phyloP scores from a whole-genome alignment of 2,888 invertebrate genomes.

The Pinctada fucata region DNA sequence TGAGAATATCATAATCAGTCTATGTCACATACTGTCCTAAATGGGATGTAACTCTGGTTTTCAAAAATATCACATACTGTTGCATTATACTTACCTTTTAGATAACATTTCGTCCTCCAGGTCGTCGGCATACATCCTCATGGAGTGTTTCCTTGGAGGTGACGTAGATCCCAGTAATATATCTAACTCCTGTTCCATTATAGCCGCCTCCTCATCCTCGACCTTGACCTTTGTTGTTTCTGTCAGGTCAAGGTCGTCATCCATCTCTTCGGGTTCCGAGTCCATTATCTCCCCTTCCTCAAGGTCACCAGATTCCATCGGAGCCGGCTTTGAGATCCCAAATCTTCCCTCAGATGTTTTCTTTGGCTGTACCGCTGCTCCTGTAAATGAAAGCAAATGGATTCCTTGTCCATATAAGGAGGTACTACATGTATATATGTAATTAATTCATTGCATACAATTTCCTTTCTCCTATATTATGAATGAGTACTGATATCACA shows the following conservation, averaged over 20 bases:
- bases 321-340: slow-evolving; percentile 1
- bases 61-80: too few species aligned
- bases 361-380: slow-evolving; percentile 16
- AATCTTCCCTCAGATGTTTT: slow-evolving; percentile 27
- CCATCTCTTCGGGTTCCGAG: slow-evolving; percentile 31
- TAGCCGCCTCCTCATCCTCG: slow-evolving; percentile 52
- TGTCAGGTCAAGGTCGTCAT: slow-evolving; percentile 33
- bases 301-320: slow-evolving; percentile 6
- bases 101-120: slow-evolving; percentile 81
- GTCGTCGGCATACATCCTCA: slow-evolving; percentile 94
- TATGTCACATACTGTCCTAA: too few species aligned
- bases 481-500: too few species aligned
- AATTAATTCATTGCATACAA: too few species aligned
- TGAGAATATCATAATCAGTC: too few species aligned
- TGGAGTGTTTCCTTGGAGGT: slow-evolving; percentile 84
- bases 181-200: slow-evolving; percentile 57
- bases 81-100: slow-evolving; percentile 49
- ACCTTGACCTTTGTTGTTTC: slow-evolving; percentile 30
- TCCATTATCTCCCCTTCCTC: slow-evolving; percentile 37
- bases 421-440: not conserved
- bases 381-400: not conserved
- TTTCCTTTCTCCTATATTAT: too few species aligned
- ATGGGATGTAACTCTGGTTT: too few species aligned
- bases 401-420: too few species aligned
- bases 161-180: slow-evolving; percentile 59